These are phyloP conservation scores for Gila robusta DNA, from an alignment of 2,797 vertebrate genomes.

Conservation along the genomic window DNA sequence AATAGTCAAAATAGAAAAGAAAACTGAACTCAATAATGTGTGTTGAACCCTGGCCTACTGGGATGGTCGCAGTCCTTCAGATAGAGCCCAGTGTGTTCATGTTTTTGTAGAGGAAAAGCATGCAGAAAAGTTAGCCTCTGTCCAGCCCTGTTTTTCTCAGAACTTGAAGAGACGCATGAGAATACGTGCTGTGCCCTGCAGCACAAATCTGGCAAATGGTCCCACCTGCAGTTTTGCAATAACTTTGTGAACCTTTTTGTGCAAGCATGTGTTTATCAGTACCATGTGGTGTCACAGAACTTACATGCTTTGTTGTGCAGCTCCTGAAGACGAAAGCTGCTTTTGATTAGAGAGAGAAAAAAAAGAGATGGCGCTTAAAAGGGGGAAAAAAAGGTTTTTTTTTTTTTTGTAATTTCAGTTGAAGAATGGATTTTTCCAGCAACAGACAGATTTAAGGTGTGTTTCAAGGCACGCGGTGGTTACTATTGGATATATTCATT, in stretches of 20 bases:
- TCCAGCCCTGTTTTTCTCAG: slow-evolving; percentile 25
- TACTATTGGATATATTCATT: neutral
- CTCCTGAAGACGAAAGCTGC: slow-evolving; percentile 40
- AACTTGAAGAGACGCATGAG: slow-evolving; percentile 25
- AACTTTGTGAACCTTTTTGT: slow-evolving; percentile 27
- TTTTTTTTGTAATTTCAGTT: slow-evolving; percentile 5
- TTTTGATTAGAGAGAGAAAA: slow-evolving; percentile 8
- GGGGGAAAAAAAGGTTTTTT: neutral
- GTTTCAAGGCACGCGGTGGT: neutral
- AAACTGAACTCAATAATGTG: slow-evolving; percentile 4
- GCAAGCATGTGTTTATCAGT: slow-evolving; percentile 31
- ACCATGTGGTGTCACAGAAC: slow-evolving; percentile 31
- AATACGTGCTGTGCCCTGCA: slow-evolving; percentile 31
- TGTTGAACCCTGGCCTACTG: slow-evolving; percentile 1
- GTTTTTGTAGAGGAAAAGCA: neutral
- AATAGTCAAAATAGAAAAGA: neutral
- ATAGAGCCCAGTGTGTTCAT: neutral
- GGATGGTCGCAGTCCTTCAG: neutral
- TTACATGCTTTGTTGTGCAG: slow-evolving; percentile 15
- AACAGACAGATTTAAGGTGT: slow-evolving; percentile 14
- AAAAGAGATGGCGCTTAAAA: neutral
- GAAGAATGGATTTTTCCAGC: slow-evolving; percentile 8
- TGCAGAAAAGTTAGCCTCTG: slow-evolving; percentile 11
- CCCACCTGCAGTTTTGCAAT: slow-evolving; percentile 50
- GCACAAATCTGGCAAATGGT: slow-evolving; percentile 44